Base-by-base conservation (phyloP, 1,140 invertebrate species). In the Psilanteris sp. region DNA sequence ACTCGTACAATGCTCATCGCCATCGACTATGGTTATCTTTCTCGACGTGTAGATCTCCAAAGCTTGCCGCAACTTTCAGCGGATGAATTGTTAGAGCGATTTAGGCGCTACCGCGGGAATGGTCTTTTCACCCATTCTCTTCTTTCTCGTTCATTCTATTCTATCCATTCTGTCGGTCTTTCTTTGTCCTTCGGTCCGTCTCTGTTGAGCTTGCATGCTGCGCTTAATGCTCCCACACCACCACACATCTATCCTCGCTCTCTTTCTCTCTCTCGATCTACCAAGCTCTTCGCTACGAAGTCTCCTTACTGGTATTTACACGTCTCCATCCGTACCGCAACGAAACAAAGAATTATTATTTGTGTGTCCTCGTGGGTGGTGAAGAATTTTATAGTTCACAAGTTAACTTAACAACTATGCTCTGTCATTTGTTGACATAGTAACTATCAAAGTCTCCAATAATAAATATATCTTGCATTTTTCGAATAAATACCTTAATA, bases 311-410 rank as follows among this genome's bases (percentile, higher is more conserved):
- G 79, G 81, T 87, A 86, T 86, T 86, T 86, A 86, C 85, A 86
- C 84, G 81, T 87, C 85, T 82, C 75, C 70, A 55, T 75, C 43
- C 73, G 70, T 78, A 68, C 72, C 67, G 59, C 50, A 50, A 76
- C 76, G 84, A 87, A 88, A 88, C 85, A 86, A 86, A 87, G 85
- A 88, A 88, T 87, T 88, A 87, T 87, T 85, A 85, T 86, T 86
- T 85, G 83, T 85, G 82, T 83, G 78, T 77, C 79, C 80, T 82
- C 76, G 79, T 81, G 83, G 80, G 77, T 77, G 81, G 75, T 79
- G 75, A 75, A 84, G 84, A 84, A 87, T 87, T 87, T 83, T 82
- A 78, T 83, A 86, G 82, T 87, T 85, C 84, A 81, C 83, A 85
- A 86, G 85, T 82, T 85, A 85, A 87, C 84, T 87, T 87, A 85